Conservation (phyloP, 2,888 invertebrate genomes). For the Mythimna ferrago region DNA sequence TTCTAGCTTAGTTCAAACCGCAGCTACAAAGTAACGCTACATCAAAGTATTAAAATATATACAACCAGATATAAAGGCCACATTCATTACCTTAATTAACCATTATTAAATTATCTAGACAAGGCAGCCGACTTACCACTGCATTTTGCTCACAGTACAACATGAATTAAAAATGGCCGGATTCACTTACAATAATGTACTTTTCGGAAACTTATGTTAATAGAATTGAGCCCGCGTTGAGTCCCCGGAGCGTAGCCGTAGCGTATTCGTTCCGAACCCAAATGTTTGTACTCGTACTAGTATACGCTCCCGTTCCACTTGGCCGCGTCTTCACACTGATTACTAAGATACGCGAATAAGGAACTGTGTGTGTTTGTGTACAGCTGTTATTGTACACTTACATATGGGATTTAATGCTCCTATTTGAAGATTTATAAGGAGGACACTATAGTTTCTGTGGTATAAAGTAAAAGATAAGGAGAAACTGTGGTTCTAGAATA, state of each 20-base stretch:
- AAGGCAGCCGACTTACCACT: not conserved
- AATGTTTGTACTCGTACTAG: conserved; percentile 53
- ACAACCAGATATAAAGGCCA: conserved; percentile 6
- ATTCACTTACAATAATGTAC: conserved; percentile 33
- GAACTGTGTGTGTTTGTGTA: conserved; percentile 34
- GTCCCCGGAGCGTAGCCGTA: conserved; percentile 36
- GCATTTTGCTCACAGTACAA: conserved; percentile 15
- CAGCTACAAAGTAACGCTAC: not conserved
- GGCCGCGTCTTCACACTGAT: conserved; percentile 46
- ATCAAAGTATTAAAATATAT: conserved; percentile 21
- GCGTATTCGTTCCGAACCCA: conserved; percentile 54
- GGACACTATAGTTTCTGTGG: not conserved
- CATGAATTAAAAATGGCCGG: conserved; percentile 39
- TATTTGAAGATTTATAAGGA: conserved; percentile 9
- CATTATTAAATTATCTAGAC: conserved; percentile 26
- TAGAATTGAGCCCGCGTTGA: conserved; percentile 27
- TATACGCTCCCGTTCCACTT: conserved; percentile 42
- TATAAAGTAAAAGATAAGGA: not conserved
- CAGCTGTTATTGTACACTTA: conserved; percentile 1
- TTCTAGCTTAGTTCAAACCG: not conserved
- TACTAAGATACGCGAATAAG: conserved; percentile 45
- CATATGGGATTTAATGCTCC: conserved; percentile 7
- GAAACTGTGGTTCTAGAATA: too few species aligned
- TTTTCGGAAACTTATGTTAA: conserved; percentile 43
- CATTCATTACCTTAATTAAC: conserved; percentile 38